These are phyloP conservation scores for Junonia oenone DNA, from an alignment of 2,888 invertebrate genomes.

Conservation along the genomic window DNA sequence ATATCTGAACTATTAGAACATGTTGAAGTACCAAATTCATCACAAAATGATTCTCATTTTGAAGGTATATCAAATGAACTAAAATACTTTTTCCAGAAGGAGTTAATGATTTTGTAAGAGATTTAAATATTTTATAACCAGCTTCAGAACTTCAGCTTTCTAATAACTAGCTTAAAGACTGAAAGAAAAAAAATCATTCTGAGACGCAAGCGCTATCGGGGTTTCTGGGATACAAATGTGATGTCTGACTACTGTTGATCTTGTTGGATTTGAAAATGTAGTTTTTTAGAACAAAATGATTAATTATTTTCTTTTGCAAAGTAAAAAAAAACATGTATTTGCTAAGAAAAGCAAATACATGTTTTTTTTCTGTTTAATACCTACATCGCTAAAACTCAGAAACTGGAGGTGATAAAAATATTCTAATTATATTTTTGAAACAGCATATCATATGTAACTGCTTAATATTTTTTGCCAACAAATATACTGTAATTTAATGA, in stretches of 20 bases:
- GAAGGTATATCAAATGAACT: slow-evolving; percentile 10
- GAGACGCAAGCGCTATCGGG: too few species aligned
- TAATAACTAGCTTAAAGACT: neutral
- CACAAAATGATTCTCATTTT: slow-evolving; percentile 13
- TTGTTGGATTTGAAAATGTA: neutral
- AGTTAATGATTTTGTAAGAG: slow-evolving; percentile 3
- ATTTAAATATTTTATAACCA: slow-evolving; percentile 1
- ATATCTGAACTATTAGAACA: too few species aligned
- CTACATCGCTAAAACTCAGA: neutral
- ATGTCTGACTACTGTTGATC: too few species aligned
- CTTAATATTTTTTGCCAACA: neutral
- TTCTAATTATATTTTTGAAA: too few species aligned
- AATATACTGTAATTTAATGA: neutral
- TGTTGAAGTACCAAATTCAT: slow-evolving; percentile 5
- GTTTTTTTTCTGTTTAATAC: neutral
- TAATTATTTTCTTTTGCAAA: neutral
- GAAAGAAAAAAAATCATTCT: too few species aligned
- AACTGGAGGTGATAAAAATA: too few species aligned
- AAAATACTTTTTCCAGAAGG: too few species aligned
- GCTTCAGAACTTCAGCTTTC: neutral
- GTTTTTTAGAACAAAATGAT: neutral
- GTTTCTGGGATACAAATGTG: too few species aligned
- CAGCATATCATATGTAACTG: neutral
- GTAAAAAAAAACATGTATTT: too few species aligned
- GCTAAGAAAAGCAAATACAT: neutral